A percentile compares a stretch with the other conserved stretches of the same genome.
Conservation (phyloP, 2,113 vertebrate genomes). For the Gambusia affinis region DNA sequence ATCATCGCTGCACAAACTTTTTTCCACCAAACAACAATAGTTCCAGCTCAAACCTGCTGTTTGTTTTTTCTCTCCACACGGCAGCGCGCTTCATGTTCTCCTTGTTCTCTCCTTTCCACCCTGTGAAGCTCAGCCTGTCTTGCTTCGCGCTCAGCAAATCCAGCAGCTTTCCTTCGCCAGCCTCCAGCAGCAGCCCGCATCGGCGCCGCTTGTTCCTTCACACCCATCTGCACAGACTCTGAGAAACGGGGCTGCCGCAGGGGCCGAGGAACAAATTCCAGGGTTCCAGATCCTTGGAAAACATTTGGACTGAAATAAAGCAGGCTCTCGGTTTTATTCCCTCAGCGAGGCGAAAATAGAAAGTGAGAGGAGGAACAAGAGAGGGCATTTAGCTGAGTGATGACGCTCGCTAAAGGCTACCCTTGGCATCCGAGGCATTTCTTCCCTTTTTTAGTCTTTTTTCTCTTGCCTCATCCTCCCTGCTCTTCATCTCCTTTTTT, state of each 20-base stretch:
- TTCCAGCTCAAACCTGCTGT: background rate
- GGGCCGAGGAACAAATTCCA: conserved; percentile 34
- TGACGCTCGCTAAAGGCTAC: conserved; percentile 42
- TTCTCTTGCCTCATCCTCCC: conserved; percentile 25
- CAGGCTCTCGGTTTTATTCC: conserved; percentile 16
- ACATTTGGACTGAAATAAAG: conserved; percentile 46
- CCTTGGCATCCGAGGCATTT: conserved; percentile 25
- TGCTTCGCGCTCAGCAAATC: conserved; percentile 30
- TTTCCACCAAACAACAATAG: background rate
- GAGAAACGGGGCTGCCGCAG: conserved; percentile 28
- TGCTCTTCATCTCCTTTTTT: background rate
- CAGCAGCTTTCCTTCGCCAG: conserved; percentile 23
- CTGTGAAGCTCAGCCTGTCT: conserved; percentile 24
- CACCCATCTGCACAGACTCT: conserved; percentile 36
- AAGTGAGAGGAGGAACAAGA: conserved; percentile 22
- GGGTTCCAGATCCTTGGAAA: conserved; percentile 49
- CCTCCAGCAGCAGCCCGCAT: conserved; percentile 19
- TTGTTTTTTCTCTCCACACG: background rate
- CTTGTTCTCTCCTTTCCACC: conserved; percentile 17
- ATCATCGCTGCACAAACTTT: background rate
- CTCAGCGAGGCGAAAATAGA: conserved; percentile 25
- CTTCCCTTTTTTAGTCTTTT: background rate
- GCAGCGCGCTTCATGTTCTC: background rate
- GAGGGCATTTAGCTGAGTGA: conserved; percentile 43
- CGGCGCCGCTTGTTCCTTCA: conserved; percentile 23